Evolutionary conservation across 2,797 vertebrate species (phyloP), one percentile per base, ranked within the genome.

Genomic region (Pangasius sanitwongsei): DNA sequence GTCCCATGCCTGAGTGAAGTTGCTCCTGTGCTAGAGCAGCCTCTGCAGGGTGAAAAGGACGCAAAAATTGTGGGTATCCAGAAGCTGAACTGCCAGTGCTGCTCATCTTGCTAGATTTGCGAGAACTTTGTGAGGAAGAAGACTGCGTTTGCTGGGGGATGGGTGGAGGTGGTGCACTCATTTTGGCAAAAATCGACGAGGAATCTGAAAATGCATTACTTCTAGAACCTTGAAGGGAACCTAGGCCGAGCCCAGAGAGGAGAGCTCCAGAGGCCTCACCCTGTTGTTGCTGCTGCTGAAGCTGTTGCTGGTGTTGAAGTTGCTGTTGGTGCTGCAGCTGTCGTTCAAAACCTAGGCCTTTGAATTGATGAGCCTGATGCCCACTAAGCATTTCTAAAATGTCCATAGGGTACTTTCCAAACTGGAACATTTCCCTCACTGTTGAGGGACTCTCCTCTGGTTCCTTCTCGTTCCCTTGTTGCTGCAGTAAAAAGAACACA

Each of bases 361-460:
- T 97, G 94, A 97, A 97, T 91, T 97, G 96, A 91, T 97, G 96
- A 87, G 96, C 96, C 88, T 97, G 96, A 95, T 97, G 96, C 89
- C 96, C 96, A 91, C 96, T 97, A 7, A 97, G 96, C 96, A 97
- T 97, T 91, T 97, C 96, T 89, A 97, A 90, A 94, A 97, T 96
- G 96, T 97, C 96, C 96, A 97, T 96, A 81, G 96, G 96, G 95
- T 96, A 97, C 90, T 96, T 97, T 93, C 96, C 96, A 93, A 97
- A 97, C 89, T 97, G 96, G 84, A 97, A 97, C 96, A 97, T 97
- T 92, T 96, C 93, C 93, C 90, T 93, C 86, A 90, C 78, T 91
- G 90, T 88, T 88, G 87, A 91, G 88, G 87, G 91, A 31, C 50
- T 70, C 74, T 91, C 31, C 61, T 87, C 84, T 55, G 86, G 89